Evolutionary conservation across 2,888 invertebrate species (phyloP).

Genomic region (Tryphoninae sp.): DNA sequence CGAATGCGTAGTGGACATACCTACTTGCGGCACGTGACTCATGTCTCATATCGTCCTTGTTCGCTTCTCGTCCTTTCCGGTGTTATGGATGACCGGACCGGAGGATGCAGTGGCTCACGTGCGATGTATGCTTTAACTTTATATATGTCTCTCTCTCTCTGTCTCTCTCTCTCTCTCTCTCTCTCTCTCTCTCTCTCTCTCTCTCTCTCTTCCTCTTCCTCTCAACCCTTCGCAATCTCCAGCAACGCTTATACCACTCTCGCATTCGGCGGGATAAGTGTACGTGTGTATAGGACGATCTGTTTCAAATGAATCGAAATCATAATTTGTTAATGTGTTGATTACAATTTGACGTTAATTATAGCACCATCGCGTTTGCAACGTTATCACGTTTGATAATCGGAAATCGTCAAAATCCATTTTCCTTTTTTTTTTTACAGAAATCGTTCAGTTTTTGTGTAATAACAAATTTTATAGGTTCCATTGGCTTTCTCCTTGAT

Average conservation of each 20-base stretch:
- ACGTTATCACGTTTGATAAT: background rate
- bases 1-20: constrained; percentile 20
- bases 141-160: background rate
- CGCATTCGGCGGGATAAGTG: constrained; percentile 28
- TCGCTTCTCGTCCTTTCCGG: constrained; percentile 26
- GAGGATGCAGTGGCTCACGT: constrained; percentile 44
- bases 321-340: background rate
- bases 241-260: constrained; percentile 25
- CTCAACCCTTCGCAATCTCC: constrained; percentile 8
- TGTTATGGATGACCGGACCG: constrained; percentile 26
- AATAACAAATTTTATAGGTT: too few species aligned
- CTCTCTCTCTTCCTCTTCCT: constrained; percentile 4
- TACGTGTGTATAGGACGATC: constrained; percentile 9
- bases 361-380: background rate
- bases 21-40: constrained; percentile 55
- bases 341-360: background rate
- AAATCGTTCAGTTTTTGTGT: too few species aligned
- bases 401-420: background rate
- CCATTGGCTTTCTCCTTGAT: too few species aligned
- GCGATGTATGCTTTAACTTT: constrained; percentile 21
- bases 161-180: constrained; percentile 10
- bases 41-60: constrained; percentile 41
- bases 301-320: background rate
- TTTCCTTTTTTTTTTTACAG: too few species aligned
- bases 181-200: constrained; percentile 3